Evolutionary conservation across 2,113 vertebrate species (phyloP).

Genomic region (Perognathus longimembris): DNA sequence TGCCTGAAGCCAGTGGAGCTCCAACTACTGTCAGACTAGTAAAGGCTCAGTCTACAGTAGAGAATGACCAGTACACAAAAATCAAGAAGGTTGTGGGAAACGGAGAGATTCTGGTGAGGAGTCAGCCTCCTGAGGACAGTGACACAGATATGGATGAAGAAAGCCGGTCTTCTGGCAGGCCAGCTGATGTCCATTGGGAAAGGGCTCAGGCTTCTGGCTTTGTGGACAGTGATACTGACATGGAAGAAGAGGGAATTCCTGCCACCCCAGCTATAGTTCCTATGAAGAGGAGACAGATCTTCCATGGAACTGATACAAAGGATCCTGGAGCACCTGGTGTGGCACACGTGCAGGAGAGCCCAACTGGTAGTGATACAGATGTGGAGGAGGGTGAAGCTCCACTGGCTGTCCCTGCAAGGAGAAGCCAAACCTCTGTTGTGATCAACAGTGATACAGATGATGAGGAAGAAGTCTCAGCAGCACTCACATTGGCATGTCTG

Average conservation of each 20-base stretch:
- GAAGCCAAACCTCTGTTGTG: neutral
- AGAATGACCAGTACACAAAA: neutral
- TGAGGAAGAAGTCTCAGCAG: slow-evolving; percentile 62
- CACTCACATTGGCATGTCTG: slow-evolving; percentile 61
- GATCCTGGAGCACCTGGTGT: neutral
- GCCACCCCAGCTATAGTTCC: slow-evolving; percentile 33
- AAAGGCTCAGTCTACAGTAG: neutral
- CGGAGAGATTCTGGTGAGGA: neutral
- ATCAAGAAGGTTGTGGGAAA: neutral
- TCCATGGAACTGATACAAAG: neutral
- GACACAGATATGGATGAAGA: slow-evolving; percentile 61
- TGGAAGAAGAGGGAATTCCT: slow-evolving; percentile 48
- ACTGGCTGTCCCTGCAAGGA: neutral
- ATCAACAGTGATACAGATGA: slow-evolving; percentile 55
- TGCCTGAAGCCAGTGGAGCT: neutral
- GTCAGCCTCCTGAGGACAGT: slow-evolving; percentile 19
- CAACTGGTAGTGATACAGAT: slow-evolving; percentile 6
- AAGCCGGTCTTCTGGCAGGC: neutral
- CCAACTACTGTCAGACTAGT: neutral
- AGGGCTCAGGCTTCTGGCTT: neutral
- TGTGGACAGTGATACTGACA: slow-evolving; percentile 59
- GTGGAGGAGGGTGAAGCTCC: neutral
- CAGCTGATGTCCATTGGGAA: neutral
- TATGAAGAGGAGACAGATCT: neutral
- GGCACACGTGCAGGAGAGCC: slow-evolving; percentile 4